Conservation (phyloP, 2,888 invertebrate genomes). For the Spisula subtruncata region DNA sequence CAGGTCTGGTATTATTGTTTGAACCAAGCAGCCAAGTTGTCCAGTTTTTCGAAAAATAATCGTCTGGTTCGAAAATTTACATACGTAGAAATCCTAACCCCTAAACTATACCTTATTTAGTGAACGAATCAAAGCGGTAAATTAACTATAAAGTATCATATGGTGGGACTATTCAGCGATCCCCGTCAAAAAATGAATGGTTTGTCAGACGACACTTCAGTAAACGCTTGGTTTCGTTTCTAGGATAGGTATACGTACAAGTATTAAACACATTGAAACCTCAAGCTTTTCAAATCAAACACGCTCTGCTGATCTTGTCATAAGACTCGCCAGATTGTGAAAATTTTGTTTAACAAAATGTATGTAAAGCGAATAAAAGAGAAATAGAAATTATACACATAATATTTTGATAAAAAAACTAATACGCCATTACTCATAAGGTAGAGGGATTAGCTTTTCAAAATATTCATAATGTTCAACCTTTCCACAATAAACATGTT, state of each 20-base stretch:
- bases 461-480: background rate
- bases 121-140: constrained; percentile 39
- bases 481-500: constrained; percentile 5
- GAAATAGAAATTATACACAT: constrained; percentile 30
- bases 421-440: constrained; percentile 26
- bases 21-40: background rate
- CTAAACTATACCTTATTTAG: constrained; percentile 39
- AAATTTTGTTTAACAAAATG: constrained; percentile 46
- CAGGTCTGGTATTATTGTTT: background rate
- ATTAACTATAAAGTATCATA: constrained; percentile 39
- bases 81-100: constrained; percentile 21
- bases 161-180: constrained; percentile 14
- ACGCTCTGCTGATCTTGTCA: constrained; percentile 61
- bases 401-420: constrained; percentile 17
- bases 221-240: constrained; percentile 36
- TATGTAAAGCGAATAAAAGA: constrained; percentile 27
- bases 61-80: background rate
- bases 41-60: background rate
- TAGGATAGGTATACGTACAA: constrained; percentile 57
- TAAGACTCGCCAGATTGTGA: constrained; percentile 40
- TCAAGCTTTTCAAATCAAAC: constrained; percentile 61
- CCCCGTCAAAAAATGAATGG: constrained; percentile 34
- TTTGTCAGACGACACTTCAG: constrained; percentile 22
- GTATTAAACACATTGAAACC: constrained; percentile 47
- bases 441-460: background rate